Base-by-base conservation (phyloP, 30 jellyfish, hydroid and myxozoan species). In the Hydractinia echinata region DNA sequence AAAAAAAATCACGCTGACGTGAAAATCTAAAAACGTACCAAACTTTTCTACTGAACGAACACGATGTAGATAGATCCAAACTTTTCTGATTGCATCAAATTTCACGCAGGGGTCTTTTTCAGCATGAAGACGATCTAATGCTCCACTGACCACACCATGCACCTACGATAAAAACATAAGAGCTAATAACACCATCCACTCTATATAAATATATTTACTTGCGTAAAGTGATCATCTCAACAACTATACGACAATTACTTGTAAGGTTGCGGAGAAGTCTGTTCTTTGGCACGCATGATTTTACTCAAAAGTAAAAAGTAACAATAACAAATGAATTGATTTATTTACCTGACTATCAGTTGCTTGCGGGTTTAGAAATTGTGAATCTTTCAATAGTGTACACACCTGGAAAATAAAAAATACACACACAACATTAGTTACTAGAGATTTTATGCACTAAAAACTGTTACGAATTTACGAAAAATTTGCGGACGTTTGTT, bases 61-160 rank as follows among this genome's bases (percentile, higher is more conserved):
- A 78, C 94, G 79, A 79, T 92, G 98, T 20, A 92, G 72, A 56
- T 92, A 92, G 51, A 92, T 85, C 98, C 98, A 92, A 50, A 92
- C 73, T 73, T 92, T 92, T 77, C 98, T 82, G 15, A 91, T 81
- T 48, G 85, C 85, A 76, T 92, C 98, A 81, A 88, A 92, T 69
- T 92, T 92, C 51, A 92, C 98, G 73, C 98, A 92, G 7, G 98
- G 96, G 69, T 92, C 98, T 62, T 87, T 87, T 54, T 92, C 98
- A n/a, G 98, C 96, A 68, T 92, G 98, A 19, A 92, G 81, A 14
- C 98, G 91, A 66, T 92, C 98, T 72, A 92, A 79, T 8, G 98
- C 98, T 55, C 98, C 98, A 68, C 98, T 92, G 13, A 92, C 98
- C 7, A 92, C 98, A 50, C 89, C 89, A 72, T 86, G 95, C 64